Base-by-base conservation (phyloP, 2,888 invertebrate species). In the Drosophila quinaria region DNA sequence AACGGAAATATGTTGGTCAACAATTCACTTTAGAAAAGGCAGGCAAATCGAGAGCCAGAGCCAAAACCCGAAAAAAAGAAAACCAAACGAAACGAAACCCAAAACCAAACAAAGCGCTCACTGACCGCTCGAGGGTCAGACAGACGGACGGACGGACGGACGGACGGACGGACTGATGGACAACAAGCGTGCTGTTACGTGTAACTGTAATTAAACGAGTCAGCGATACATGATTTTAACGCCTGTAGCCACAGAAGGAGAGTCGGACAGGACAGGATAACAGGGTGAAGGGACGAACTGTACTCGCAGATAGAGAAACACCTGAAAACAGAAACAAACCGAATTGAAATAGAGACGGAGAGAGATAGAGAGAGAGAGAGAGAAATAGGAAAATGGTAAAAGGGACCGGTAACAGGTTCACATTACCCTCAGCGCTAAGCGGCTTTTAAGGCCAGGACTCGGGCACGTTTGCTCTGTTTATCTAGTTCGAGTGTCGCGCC, bases 191-290 rank as follows among this genome's bases (percentile, higher is more conserved):
- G 76, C 80, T 85, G 75, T 87, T 81, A 82, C 74, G 78, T 84
- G 84, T 84, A 83, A 81, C 74, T 81, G 80, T 87, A 86, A 86
- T 86, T 89, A 89, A 89, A 86, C 85, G 89, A 86, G 85, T 86
- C 89, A 86, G 85, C 89, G 85, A 88, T 84, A 84, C 87, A 88
- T 88, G 84, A 86, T 84, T 84, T 84, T 88, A 88, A 84, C 84
- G 89, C 84, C 84, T 84, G 84, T 70, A 79, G 79, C 70, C 85
- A 56, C 66, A 61, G 19, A 56, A 60, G 55, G 41, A 66, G 54
- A 56, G 67, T 51, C 47, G 58, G 39, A 39, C 17, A 56, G 29
- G 25, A 29, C 29, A 29, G 62, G 54, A 56, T 42, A n/a, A 52
- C 13, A 35, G 29, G 25, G 41, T 35, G 39, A 63, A 11, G 50